A percentile compares a stretch with the other conserved stretches of the same genome.
Evolutionary conservation across 1,140 invertebrate genomes (phyloP).

Genomic region (Tetramorium parvispinum): DNA sequence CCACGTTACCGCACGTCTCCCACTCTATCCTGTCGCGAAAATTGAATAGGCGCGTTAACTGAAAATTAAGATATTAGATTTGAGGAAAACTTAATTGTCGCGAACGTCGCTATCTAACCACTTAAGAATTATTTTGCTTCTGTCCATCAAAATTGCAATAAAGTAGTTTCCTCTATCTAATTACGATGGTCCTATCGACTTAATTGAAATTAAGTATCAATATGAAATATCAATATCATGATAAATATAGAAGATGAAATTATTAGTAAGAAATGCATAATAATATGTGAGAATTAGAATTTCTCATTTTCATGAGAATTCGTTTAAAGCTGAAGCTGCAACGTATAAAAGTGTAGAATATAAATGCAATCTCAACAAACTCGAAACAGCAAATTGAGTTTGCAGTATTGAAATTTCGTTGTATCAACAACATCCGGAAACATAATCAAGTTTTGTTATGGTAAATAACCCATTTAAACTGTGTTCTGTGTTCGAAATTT

Average conservation of each 20-base stretch:
- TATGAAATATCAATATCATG: not conserved
- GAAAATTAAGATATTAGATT: constrained; percentile 42
- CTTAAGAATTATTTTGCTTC: not conserved
- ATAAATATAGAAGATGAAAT: not conserved
- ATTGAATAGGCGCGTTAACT: constrained; percentile 19
- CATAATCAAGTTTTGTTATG: constrained; percentile 42
- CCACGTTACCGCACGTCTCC: not conserved
- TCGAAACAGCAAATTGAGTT: constrained; percentile 46
- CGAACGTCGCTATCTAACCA: not conserved
- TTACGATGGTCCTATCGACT: not conserved
- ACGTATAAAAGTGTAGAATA: constrained; percentile 27
- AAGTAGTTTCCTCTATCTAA: constrained; percentile 1
- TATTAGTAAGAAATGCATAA: not conserved
- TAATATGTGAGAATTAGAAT: not conserved
- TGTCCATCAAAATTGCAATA: not conserved
- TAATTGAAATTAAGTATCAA: constrained; percentile 14
- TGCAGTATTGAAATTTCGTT: constrained; percentile 55
- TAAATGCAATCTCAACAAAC: constrained; percentile 47
- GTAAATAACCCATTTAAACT: constrained; percentile 24
- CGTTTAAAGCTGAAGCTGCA: not conserved
- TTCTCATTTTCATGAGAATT: not conserved
- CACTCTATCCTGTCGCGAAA: constrained; percentile 6
- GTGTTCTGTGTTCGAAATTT: not conserved
- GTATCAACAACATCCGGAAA: constrained; percentile 33
- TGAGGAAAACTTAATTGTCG: constrained; percentile 9